Percentiles rank a stretch among this genome's conserved stretches.
Conservation (phyloP, 2,113 vertebrate genomes). For the Leptodactylus fuscus region DNA sequence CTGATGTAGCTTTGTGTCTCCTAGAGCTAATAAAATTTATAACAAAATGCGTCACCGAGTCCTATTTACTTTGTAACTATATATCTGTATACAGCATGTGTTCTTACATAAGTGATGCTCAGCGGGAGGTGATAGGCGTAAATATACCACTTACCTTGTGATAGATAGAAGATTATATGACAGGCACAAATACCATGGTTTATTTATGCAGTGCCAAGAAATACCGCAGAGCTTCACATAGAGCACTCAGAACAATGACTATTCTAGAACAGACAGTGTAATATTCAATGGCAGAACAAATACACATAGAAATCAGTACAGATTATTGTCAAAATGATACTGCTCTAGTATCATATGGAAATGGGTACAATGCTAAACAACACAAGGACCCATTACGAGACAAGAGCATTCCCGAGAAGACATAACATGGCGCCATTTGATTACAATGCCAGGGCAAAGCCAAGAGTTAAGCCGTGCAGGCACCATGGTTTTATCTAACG, state of each 20-base stretch:
- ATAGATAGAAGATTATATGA: conserved; percentile 10
- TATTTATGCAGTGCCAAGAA: conserved; percentile 1
- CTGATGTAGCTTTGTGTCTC: no score
- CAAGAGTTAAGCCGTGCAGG: neutral
- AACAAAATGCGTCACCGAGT: neutral
- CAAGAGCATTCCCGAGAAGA: neutral
- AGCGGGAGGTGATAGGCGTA: neutral
- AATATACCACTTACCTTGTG: neutral
- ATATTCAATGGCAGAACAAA: conserved; percentile 2
- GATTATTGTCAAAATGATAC: neutral
- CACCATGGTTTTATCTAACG: neutral
- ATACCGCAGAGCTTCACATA: neutral
- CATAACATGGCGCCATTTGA: neutral
- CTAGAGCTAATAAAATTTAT: no score
- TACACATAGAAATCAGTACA: neutral
- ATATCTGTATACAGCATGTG: neutral
- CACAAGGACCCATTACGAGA: neutral
- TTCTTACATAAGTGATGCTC: neutral
- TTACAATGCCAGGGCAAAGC: neutral
- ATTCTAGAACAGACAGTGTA: neutral
- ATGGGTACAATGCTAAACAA: neutral
- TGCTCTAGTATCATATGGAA: neutral
- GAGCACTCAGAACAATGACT: neutral
- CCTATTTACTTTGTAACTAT: neutral
- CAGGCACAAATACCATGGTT: neutral